Evolutionary conservation across 2,888 invertebrate genomes (phyloP), one percentile per base, ranked within the genome.

Genomic region (Tenodera sinensis): DNA sequence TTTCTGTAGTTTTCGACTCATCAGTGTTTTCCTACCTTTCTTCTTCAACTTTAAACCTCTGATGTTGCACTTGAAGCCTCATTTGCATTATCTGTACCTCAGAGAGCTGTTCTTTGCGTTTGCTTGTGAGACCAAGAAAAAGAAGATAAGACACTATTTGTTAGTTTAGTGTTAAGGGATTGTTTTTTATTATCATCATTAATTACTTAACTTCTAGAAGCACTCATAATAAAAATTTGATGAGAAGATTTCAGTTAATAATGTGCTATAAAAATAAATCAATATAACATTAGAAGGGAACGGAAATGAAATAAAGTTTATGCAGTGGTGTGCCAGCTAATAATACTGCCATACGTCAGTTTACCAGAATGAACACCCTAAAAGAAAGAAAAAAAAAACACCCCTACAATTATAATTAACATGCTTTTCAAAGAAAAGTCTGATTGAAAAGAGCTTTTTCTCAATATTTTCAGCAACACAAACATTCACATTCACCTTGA

Each of bases 81-180:
- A 97, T 97, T 94, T 96, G 96, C 92, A 96, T 96, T 93, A 97
- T 96, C 93, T 96, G 96, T 93, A 96, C 96, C 93, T 97, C 96
- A 94, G 97, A 96, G 92, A 97, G 94, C 93, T 96, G 95, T 94
- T 96, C 96, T 93, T 95, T 95, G 91, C 95, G 95, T 92, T 95
- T 94, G 93, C 95, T 95, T 91, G 90, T 71, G 83, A 83, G 81
- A 83, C 71, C 88, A 87, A 87, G 87, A 87, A 89, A 89, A 85
- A 82, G 82, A 83, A 82, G 81, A 34, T n/a, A 87, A 30, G 83
- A 34, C 81, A 87, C 87, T 87, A 82, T 82, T 87, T 28, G 42
- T 87, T 87, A 87, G 87, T 87, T 87, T 87, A 42, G 9, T 27
- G 28, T 7, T 85, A 54, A 47, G 85, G 34, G 85, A 28, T 54